phyloP scores from a whole-genome alignment of 2,113 vertebrate species.

The Falco punctatus region DNA sequence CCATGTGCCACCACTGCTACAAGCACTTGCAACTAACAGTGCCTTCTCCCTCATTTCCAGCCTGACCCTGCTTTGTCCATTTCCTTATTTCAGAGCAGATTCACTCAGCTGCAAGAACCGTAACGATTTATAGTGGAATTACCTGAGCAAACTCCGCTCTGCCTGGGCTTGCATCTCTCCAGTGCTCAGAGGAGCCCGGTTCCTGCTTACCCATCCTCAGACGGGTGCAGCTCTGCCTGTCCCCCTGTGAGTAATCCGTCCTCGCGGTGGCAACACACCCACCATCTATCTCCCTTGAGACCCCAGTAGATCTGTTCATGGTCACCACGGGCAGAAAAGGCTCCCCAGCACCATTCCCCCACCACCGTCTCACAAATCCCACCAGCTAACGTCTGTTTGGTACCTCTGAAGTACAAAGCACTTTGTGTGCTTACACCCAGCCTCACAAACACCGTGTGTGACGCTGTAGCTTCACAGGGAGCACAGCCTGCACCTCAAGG shows the following conservation, averaged over 20 bases:
- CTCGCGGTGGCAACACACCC: background rate
- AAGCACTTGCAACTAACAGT: background rate
- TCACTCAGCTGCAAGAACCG: background rate
- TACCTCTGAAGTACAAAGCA: background rate
- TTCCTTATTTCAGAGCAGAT: background rate
- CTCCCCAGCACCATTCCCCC: background rate
- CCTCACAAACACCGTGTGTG: background rate
- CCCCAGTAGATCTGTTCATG: background rate
- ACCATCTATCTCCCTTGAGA: background rate
- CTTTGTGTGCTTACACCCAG: background rate
- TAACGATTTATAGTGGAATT: background rate
- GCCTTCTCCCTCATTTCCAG: background rate
- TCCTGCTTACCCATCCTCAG: background rate
- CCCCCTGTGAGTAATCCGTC: background rate
- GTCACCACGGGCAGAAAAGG: background rate
- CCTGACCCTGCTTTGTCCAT: background rate
- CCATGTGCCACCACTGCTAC: background rate
- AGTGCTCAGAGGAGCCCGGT: background rate
- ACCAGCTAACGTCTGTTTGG: background rate
- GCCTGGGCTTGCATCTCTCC: background rate
- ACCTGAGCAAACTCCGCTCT: background rate
- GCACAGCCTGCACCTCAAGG: background rate
- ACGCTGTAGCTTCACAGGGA: background rate
- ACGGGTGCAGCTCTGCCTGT: background rate
- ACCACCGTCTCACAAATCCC: no score